Percentiles rank a stretch among this genome's conserved stretches.
Evolutionary conservation across 1,140 invertebrate genomes (phyloP).

Genomic region (Aphidius gifuensis): DNA sequence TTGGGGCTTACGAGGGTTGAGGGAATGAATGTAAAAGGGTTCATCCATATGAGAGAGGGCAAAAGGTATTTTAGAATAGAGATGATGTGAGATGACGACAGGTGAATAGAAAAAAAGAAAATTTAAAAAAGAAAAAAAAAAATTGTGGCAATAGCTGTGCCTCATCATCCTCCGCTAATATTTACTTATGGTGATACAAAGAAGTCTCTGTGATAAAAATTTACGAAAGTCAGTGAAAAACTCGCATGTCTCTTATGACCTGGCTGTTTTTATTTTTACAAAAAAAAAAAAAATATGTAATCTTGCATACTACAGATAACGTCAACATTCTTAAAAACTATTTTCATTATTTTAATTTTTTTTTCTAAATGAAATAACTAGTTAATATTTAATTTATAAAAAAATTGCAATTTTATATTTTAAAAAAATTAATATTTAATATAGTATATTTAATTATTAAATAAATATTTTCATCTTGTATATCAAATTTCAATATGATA

Average conservation of each 20-base stretch:
- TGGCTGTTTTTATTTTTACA: background rate
- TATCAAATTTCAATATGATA: no score
- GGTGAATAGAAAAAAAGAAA: background rate
- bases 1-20: background rate
- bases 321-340: background rate
- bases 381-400: no score
- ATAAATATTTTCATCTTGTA: no score
- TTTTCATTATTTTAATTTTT: no score
- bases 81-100: background rate
- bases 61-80: background rate
- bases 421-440: no score
- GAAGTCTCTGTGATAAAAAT: slow-evolving; percentile 28
- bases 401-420: no score
- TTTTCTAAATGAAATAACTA: no score
- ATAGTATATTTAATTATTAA: no score
- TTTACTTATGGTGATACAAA: slow-evolving; percentile 41
- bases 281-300: background rate
- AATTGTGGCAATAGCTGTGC: slow-evolving; percentile 1
- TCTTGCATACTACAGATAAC: slow-evolving; percentile 2
- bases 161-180: slow-evolving; percentile 48
- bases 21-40: no score
- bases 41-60: no score
- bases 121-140: slow-evolving; percentile 11
- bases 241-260: background rate
- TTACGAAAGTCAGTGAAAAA: slow-evolving; percentile 21